Evolutionary conservation across 2,797 vertebrate species (phyloP).

Genomic region (Eulemur rubriventer): DNA sequence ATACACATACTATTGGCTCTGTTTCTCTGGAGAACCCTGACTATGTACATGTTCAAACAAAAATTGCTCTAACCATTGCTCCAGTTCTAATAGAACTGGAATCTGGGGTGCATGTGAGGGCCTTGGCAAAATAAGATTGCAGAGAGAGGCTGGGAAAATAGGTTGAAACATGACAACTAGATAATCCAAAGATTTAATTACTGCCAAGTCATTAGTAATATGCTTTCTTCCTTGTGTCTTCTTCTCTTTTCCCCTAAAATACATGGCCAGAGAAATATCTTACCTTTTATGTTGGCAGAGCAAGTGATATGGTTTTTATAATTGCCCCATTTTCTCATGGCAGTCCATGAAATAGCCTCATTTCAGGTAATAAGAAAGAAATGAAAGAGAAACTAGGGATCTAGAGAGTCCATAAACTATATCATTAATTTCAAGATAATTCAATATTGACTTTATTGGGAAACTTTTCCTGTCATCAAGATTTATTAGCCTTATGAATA

Average conservation of each 20-base stretch:
- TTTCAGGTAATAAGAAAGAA: background rate
- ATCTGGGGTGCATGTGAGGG: background rate
- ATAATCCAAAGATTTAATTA: slow-evolving; percentile 13
- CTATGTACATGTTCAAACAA: background rate
- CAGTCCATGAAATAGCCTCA: slow-evolving; percentile 3
- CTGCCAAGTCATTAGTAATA: background rate
- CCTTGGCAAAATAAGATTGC: background rate
- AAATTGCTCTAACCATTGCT: background rate
- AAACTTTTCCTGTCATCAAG: slow-evolving; percentile 42
- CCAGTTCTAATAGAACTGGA: background rate
- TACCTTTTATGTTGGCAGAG: background rate
- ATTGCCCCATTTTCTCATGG: background rate
- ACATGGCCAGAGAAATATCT: background rate
- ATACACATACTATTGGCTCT: background rate
- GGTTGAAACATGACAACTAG: background rate
- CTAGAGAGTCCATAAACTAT: background rate
- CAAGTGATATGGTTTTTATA: background rate
- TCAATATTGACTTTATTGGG: slow-evolving; percentile 17
- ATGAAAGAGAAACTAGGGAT: background rate
- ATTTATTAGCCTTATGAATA: slow-evolving; percentile 56
- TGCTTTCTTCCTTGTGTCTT: background rate
- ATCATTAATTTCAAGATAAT: slow-evolving; percentile 50
- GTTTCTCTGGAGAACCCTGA: background rate
- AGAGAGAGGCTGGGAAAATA: background rate
- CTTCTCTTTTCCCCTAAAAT: background rate